A percentile compares a stretch with the other conserved stretches of the same genome.
Conservation (phyloP, 1,140 invertebrate species). For the Rhopalosiphum maidis region DNA sequence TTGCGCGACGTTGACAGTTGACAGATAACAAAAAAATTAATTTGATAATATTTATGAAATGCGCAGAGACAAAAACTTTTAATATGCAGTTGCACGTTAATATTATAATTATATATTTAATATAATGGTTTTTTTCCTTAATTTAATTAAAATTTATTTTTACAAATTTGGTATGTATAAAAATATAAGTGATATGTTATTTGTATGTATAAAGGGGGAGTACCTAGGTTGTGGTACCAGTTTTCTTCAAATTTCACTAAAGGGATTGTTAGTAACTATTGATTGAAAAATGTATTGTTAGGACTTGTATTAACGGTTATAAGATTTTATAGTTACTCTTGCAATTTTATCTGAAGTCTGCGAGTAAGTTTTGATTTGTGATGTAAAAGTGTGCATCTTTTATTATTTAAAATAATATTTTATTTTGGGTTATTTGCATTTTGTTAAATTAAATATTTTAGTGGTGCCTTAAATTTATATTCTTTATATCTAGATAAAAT, state of each 20-base stretch:
- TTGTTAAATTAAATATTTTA: neutral
- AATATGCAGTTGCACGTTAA: neutral
- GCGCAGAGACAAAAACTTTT: neutral
- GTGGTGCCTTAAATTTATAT: accelerated
- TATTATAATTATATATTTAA: neutral
- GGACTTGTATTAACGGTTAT: neutral
- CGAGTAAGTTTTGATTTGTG: neutral
- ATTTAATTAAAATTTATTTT: neutral
- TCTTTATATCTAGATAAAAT: neutral
- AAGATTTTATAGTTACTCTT: neutral
- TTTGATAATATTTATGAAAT: conserved; percentile 14
- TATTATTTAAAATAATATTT: neutral
- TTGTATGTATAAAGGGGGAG: too few relatives aligned
- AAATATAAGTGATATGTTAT: neutral
- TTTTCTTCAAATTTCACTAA: neutral
- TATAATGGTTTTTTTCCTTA: neutral
- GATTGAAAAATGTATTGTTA: neutral
- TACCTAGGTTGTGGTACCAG: neutral
- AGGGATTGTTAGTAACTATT: neutral
- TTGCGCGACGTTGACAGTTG: neutral
- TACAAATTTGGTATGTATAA: neutral
- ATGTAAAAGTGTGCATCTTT: neutral
- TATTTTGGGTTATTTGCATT: neutral
- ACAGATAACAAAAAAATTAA: neutral
- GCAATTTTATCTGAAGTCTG: too few relatives aligned